Evolutionary conservation across 2,888 invertebrate species (phyloP).

Genomic region (Clistopyga incitator): DNA sequence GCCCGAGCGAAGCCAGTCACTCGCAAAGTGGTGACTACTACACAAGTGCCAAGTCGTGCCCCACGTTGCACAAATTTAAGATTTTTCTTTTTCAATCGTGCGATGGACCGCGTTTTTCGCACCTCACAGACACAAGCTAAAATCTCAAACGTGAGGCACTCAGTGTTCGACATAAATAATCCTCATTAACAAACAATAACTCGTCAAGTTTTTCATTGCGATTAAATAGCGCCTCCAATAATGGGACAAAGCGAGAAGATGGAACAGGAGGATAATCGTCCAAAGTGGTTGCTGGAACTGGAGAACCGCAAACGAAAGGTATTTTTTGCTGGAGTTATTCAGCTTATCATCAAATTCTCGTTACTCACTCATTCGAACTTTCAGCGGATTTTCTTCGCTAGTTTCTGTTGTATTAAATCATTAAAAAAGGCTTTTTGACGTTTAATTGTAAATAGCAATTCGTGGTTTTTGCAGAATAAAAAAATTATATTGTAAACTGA

Average conservation of each 20-base stretch:
- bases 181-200: too few relatives aligned
- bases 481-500: too few relatives aligned
- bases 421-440: too few relatives aligned
- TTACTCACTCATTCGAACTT: not conserved
- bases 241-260: slow-evolving; percentile 67
- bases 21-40: slow-evolving; percentile 56
- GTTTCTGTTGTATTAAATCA: too few relatives aligned
- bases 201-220: slow-evolving; percentile 27
- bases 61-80: not conserved
- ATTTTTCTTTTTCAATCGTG: slow-evolving; percentile 8
- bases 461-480: too few relatives aligned
- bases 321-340: slow-evolving; percentile 29
- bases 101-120: not conserved
- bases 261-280: slow-evolving; percentile 77
- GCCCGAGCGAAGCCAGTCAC: slow-evolving; percentile 40
- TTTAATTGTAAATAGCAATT: too few relatives aligned
- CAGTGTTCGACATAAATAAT: not conserved
- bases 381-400: too few relatives aligned
- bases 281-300: slow-evolving; percentile 81
- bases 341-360: not conserved
- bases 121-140: slow-evolving; percentile 12
- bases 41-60: slow-evolving; percentile 15
- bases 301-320: slow-evolving; percentile 83
- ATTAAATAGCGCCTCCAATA: slow-evolving; percentile 16
- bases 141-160: not conserved